phyloP scores from a whole-genome alignment of 2,888 invertebrate species.

The Leptura quadrifasciata region DNA sequence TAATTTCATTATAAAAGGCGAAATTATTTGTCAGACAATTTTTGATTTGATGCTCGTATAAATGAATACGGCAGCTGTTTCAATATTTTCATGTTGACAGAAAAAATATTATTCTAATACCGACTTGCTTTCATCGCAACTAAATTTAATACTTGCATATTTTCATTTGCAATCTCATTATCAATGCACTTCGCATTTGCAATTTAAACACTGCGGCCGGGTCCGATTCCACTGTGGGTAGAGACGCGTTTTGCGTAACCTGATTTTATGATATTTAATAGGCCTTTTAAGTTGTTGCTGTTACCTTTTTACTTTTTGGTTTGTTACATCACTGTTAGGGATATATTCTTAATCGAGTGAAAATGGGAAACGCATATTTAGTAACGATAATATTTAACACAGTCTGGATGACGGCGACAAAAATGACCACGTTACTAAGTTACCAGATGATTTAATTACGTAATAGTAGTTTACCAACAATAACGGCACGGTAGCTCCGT shows the following conservation, averaged over 20 bases:
- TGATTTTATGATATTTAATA: no score
- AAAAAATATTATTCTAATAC: conserved; percentile 25
- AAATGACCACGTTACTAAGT: no score
- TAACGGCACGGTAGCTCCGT: no score
- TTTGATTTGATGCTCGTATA: conserved; percentile 7
- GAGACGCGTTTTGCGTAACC: not conserved
- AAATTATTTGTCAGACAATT: not conserved
- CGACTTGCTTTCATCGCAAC: conserved; percentile 25
- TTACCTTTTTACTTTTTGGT: no score
- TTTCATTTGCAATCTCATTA: conserved; percentile 39
- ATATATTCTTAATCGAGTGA: no score
- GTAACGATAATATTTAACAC: no score
- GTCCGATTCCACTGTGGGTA: not conserved
- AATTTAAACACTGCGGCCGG: conserved; percentile 23
- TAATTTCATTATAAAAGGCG: not conserved
- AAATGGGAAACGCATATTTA: no score
- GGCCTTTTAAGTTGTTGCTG: no score
- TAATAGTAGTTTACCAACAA: no score
- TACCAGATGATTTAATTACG: no score
- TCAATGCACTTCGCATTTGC: conserved; percentile 36
- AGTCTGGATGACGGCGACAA: no score
- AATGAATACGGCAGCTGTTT: conserved; percentile 15
- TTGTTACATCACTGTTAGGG: no score
- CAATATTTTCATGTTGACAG: not conserved
- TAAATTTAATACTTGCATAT: conserved; percentile 36